phyloP scores from a whole-genome alignment of 2,888 invertebrate genomes.

The Eucriotettix oculatus region DNA sequence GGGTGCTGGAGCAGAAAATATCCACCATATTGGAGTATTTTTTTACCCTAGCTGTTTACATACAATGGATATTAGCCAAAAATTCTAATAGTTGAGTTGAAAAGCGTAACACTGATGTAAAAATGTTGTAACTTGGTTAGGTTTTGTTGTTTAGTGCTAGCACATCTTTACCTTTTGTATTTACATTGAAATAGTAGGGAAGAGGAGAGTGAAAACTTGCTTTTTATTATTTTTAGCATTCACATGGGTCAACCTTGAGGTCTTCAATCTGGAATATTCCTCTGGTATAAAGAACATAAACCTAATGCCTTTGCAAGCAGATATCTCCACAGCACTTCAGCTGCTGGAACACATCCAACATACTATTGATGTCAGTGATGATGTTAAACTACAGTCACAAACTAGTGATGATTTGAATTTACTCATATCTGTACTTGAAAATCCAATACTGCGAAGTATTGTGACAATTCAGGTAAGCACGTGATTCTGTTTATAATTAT shows the following conservation, averaged over 20 bases:
- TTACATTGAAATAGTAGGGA: too few species aligned
- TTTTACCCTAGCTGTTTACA: too few species aligned
- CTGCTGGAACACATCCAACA: constrained; percentile 77
- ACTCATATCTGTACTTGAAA: constrained; percentile 63
- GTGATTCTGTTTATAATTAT: background rate
- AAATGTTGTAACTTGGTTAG: too few species aligned
- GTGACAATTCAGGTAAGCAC: constrained; percentile 49
- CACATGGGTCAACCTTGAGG: too few species aligned
- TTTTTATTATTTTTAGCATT: background rate
- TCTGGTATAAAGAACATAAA: background rate
- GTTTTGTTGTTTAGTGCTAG: too few species aligned
- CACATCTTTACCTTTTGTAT: too few species aligned
- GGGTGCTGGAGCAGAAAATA: too few species aligned
- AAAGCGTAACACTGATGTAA: too few species aligned
- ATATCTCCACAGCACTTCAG: constrained; percentile 79
- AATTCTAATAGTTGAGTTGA: too few species aligned
- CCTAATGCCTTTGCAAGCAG: constrained; percentile 22
- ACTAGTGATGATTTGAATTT: constrained; percentile 67
- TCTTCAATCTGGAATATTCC: too few species aligned
- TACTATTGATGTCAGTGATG: constrained; percentile 68
- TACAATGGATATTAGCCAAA: too few species aligned
- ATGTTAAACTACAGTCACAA: constrained; percentile 58
- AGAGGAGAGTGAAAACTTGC: background rate
- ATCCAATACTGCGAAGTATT: constrained; percentile 80
- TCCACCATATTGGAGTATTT: too few species aligned